Conservation (phyloP, 2,797 vertebrate genomes). For the Sus cebifrons region DNA sequence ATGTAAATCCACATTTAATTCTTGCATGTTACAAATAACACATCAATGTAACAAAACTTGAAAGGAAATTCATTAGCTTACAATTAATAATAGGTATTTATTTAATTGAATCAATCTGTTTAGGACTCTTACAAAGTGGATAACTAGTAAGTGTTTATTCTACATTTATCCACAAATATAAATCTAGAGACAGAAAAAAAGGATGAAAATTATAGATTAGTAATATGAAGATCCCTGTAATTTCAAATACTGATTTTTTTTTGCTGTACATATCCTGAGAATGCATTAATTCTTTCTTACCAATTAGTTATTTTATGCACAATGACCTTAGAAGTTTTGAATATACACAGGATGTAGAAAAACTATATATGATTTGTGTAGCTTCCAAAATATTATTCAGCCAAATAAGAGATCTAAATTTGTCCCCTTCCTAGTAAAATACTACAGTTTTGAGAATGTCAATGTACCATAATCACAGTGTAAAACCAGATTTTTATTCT, state of each 20-base stretch:
- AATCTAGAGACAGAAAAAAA: neutral
- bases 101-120: neutral
- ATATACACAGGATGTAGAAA: neutral
- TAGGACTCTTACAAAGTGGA: neutral
- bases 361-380: neutral
- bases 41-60: slow-evolving; percentile 1
- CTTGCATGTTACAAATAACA: neutral
- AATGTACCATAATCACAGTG: neutral
- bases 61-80: slow-evolving; percentile 47
- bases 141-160: neutral
- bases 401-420: neutral
- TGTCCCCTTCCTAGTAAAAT: slow-evolving; percentile 31
- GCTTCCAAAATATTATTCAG: neutral
- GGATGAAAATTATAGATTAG: slow-evolving; percentile 49
- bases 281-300: neutral
- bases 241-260: neutral
- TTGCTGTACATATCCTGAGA: neutral
- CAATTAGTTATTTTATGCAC: neutral
- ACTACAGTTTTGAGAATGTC: neutral
- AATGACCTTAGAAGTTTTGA: slow-evolving; percentile 2
- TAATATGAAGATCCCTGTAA: neutral
- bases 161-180: slow-evolving; percentile 22
- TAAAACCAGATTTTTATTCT: neutral
- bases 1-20: neutral
- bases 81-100: slow-evolving; percentile 54